phyloP scores from a whole-genome alignment of 2,888 invertebrate genomes.

The Epsilonema sp. region DNA sequence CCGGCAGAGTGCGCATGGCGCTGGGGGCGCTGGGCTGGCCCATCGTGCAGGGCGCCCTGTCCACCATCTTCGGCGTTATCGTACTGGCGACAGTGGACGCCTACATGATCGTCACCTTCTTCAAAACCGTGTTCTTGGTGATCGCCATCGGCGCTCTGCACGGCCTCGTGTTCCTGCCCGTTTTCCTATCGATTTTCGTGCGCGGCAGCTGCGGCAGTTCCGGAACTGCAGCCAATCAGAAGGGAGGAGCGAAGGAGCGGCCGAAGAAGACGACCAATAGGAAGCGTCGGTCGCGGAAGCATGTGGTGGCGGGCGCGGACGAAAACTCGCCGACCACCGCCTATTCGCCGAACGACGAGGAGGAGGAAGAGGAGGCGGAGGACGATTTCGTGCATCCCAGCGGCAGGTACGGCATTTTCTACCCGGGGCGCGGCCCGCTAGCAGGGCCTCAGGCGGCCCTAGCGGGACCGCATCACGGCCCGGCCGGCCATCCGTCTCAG shows the following conservation, averaged over 20 bases:
- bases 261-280: background rate
- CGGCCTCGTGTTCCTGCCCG: constrained; percentile 66
- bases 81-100: constrained; percentile 70
- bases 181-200: constrained; percentile 29
- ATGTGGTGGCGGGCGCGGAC: too few relatives aligned
- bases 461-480: too few relatives aligned
- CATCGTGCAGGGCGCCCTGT: constrained; percentile 68
- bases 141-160: constrained; percentile 44
- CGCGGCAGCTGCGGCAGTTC: constrained; percentile 16
- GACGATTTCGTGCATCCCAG: too few relatives aligned
- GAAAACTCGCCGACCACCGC: too few relatives aligned
- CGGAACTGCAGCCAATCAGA: background rate
- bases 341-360: too few relatives aligned
- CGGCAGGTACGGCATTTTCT: too few relatives aligned
- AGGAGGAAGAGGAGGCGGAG: too few relatives aligned
- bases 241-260: background rate
- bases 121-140: constrained; percentile 49
- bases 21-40: constrained; percentile 70
- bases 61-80: constrained; percentile 68
- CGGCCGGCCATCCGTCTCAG: too few relatives aligned
- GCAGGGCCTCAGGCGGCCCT: too few relatives aligned
- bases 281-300: too few relatives aligned
- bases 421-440: too few relatives aligned
- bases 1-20: constrained; percentile 52
- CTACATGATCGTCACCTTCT: constrained; percentile 83